A percentile compares a stretch with the other conserved stretches of the same genome.
Conservation (phyloP, 2,888 invertebrate species). For the Ceriagrion tenellum region DNA sequence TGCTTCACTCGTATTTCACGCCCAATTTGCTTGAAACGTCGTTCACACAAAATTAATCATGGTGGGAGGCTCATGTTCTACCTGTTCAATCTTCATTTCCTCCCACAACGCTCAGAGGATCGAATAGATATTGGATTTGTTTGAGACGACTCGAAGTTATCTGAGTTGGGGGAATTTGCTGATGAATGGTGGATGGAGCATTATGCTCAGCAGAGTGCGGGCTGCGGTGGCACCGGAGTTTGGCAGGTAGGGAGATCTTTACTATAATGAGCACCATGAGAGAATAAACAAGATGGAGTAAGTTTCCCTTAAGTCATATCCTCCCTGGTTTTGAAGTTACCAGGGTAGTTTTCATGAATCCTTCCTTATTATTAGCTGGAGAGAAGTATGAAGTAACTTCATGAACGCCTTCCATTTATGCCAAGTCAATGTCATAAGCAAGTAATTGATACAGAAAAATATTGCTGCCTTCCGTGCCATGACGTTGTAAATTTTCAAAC, state of each 20-base stretch:
- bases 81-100: not conserved
- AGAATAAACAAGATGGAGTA: not conserved
- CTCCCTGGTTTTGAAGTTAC: not conserved
- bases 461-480: too few species aligned
- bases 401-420: too few species aligned
- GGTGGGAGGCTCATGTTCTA: not conserved
- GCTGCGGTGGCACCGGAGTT: not conserved
- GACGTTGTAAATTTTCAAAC: too few species aligned
- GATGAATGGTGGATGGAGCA: not conserved
- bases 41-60: conserved; percentile 21
- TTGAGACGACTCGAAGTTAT: conserved; percentile 16
- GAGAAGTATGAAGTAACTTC: not conserved
- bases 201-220: not conserved
- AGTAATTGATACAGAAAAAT: too few species aligned
- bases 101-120: not conserved
- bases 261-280: not conserved
- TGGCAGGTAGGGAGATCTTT: not conserved
- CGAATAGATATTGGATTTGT: conserved; percentile 51
- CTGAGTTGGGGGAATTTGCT: not conserved
- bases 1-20: not conserved
- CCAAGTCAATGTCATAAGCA: too few species aligned
- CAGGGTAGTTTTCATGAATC: not conserved
- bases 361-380: not conserved
- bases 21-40: conserved; percentile 4
- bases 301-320: not conserved